These are phyloP conservation scores for Papilio dardanus DNA, from an alignment of 1,140 invertebrate species.

Conservation along the genomic window DNA sequence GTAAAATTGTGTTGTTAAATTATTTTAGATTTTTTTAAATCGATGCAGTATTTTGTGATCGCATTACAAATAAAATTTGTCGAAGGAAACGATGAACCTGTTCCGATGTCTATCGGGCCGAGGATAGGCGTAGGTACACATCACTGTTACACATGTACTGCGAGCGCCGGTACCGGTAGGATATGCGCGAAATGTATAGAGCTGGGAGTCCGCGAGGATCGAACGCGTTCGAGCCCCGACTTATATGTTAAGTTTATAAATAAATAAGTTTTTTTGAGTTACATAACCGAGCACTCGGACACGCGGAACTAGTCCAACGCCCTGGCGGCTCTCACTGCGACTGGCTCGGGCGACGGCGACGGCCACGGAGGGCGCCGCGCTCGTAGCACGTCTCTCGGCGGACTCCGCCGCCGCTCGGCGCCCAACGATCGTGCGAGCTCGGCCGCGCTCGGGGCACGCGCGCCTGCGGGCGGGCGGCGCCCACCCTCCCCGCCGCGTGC, in stretches of 20 bases:
- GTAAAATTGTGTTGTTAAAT: not conserved
- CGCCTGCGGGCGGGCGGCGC: slow-evolving; percentile 75
- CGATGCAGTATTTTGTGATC: slow-evolving; percentile 33
- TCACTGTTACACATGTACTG: slow-evolving; percentile 67
- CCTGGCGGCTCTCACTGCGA: slow-evolving; percentile 76
- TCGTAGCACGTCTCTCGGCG: slow-evolving; percentile 74
- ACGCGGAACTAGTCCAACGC: slow-evolving; percentile 72
- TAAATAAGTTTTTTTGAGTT: slow-evolving; percentile 80
- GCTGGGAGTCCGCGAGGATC: slow-evolving; percentile 40
- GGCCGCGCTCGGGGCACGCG: slow-evolving; percentile 73
- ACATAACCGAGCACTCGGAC: slow-evolving; percentile 76
- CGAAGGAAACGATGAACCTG: slow-evolving; percentile 73
- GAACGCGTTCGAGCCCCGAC: slow-evolving; percentile 42
- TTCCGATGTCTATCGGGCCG: slow-evolving; percentile 67
- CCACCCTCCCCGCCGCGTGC: slow-evolving; percentile 37
- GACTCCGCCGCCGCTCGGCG: slow-evolving; percentile 77
- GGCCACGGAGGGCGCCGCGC: slow-evolving; percentile 70
- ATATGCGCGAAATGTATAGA: slow-evolving; percentile 18
- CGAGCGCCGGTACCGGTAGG: slow-evolving; percentile 41
- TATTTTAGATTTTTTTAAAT: slow-evolving; percentile 8
- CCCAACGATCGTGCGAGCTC: slow-evolving; percentile 75
- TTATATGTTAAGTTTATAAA: slow-evolving; percentile 71
- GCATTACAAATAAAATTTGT: slow-evolving; percentile 47
- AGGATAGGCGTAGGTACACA: slow-evolving; percentile 72
- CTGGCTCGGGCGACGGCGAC: slow-evolving; percentile 74